Evolutionary conservation across 2,113 vertebrate species (phyloP).

Genomic region (Callospermophilus lateralis): DNA sequence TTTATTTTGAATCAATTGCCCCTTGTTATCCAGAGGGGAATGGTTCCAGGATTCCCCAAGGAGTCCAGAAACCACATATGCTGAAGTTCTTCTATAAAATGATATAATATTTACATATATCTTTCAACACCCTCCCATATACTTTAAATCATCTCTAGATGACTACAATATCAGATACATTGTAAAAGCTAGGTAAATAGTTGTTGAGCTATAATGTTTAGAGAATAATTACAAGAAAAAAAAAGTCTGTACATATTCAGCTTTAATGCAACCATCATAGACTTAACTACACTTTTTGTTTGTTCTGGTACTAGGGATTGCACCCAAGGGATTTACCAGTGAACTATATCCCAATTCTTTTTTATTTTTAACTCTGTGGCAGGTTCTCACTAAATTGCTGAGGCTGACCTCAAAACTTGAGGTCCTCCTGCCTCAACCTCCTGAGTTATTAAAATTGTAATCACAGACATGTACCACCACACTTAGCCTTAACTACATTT

Average conservation of each 20-base stretch:
- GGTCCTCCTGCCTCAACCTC: no score
- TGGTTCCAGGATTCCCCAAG: neutral
- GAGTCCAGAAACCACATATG: neutral
- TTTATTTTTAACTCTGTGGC: no score
- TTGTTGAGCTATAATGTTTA: neutral
- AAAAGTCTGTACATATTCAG: neutral
- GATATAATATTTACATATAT: neutral
- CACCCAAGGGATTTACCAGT: no score
- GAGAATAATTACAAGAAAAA: neutral
- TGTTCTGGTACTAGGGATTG: no score
- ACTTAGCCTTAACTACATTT: no score
- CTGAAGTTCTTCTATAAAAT: neutral
- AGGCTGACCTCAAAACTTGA: no score
- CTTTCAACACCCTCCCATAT: neutral
- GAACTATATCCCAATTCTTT: no score
- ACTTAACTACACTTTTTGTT: neutral
- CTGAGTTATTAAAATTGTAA: no score
- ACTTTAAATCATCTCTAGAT: neutral
- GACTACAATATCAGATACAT: neutral
- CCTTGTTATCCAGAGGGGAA: neutral
- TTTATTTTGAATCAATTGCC: neutral
- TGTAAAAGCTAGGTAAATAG: neutral
- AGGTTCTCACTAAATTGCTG: no score
- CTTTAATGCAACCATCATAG: neutral
- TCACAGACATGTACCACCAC: no score